Conservation (phyloP, 2,888 invertebrate species). For the Lepidochitona cinerea region DNA sequence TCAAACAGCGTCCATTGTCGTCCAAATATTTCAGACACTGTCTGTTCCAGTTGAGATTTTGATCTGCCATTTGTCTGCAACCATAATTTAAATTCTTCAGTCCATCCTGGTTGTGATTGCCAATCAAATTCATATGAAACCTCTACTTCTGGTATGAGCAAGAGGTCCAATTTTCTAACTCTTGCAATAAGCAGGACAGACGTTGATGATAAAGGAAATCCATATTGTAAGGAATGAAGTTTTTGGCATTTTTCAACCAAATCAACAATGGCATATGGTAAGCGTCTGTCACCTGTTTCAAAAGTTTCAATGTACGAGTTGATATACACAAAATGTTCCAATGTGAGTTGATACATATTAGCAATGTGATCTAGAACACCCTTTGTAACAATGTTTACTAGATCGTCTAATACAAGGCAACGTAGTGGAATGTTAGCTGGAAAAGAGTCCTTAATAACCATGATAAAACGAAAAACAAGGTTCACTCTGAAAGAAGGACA, state of each 20-base stretch:
- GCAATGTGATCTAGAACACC: slow-evolving; percentile 44
- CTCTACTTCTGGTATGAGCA: slow-evolving; percentile 38
- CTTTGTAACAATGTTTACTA: slow-evolving; percentile 48
- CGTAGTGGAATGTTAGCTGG: slow-evolving; percentile 41
- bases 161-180: slow-evolving; percentile 36
- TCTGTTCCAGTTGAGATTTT: slow-evolving; percentile 29
- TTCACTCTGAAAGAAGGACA: slow-evolving; percentile 40
- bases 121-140: slow-evolving; percentile 49
- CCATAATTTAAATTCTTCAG: slow-evolving; percentile 30
- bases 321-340: slow-evolving; percentile 44
- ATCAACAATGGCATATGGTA: slow-evolving; percentile 39
- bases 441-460: slow-evolving; percentile 46
- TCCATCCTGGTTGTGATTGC: slow-evolving; percentile 31
- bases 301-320: slow-evolving; percentile 44
- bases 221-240: slow-evolving; percentile 37
- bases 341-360: slow-evolving; percentile 30
- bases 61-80: slow-evolving; percentile 31
- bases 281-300: slow-evolving; percentile 40
- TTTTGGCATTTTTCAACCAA: slow-evolving; percentile 37
- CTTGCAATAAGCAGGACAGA: slow-evolving; percentile 38
- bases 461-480: slow-evolving; percentile 38
- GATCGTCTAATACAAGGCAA: slow-evolving; percentile 40
- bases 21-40: slow-evolving; percentile 38
- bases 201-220: slow-evolving; percentile 47
- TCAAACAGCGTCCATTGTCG: slow-evolving; percentile 32